These are phyloP conservation scores for Magallana nippona DNA, from an alignment of 2,888 invertebrate genomes.

Conservation along the genomic window DNA sequence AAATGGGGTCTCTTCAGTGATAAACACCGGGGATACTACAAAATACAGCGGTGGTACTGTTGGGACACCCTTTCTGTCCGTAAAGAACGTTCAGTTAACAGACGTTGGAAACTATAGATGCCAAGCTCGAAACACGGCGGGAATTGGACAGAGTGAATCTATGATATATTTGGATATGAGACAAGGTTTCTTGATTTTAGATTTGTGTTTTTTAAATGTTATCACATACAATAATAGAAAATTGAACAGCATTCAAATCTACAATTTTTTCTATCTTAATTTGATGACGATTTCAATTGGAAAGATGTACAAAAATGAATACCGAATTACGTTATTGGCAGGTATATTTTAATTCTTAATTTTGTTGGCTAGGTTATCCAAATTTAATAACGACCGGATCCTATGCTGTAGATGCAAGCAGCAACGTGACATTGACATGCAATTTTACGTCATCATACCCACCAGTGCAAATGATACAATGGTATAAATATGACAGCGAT, in stretches of 20 bases:
- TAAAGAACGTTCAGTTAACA: background rate
- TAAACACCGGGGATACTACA: background rate
- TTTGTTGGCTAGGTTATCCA: background rate
- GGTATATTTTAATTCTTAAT: too few species aligned
- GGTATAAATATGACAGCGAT: background rate
- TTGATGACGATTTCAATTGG: too few species aligned
- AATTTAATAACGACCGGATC: background rate
- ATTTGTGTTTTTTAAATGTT: too few species aligned
- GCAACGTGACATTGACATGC: background rate
- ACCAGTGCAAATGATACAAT: background rate
- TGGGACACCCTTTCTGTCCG: conserved; percentile 1
- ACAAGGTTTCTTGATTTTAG: background rate
- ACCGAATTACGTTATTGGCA: too few species aligned
- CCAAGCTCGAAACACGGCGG: conserved; percentile 7
- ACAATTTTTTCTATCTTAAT: too few species aligned
- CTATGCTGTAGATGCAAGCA: background rate
- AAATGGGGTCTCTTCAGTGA: background rate
- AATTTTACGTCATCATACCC: background rate
- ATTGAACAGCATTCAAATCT: too few species aligned
- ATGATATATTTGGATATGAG: background rate
- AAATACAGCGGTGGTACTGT: background rate
- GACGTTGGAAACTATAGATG: conserved; percentile 19
- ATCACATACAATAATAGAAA: too few species aligned
- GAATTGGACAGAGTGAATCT: conserved; percentile 9
- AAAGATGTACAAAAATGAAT: too few species aligned